Base-by-base conservation (phyloP, 2,797 vertebrate genomes). In the Cyprinella venusta region DNA sequence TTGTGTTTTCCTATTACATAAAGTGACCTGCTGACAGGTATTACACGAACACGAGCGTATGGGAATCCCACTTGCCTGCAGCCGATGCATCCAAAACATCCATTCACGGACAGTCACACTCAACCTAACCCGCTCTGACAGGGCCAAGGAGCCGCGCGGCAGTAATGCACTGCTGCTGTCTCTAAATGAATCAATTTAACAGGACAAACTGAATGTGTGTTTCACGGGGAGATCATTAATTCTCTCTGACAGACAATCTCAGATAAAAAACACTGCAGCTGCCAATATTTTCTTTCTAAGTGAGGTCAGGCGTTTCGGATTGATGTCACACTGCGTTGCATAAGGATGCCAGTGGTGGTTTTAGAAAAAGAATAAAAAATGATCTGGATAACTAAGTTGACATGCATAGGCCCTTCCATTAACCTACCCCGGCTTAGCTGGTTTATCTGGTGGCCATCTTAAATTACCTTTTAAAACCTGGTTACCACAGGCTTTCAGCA, bases 151-250 rank as follows among this genome's bases (percentile, higher is more conserved):
- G 71, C 16, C 10, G 48, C 45, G 67, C 59, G 68, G 69, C 56
- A 79, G 61, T 56, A 76, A 83, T 67, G 64, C 54, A 82, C 67
- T 74, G 71, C 81, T 69, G 63, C 70, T 76, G 85, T 70, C 84
- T 78, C 59, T 48, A 76, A 81, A 68, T 78, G 42, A 75, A 54
- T 84, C 56, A 81, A 61, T 87, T 67, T 76, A 77, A 79, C 79
- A 26, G 69, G 76, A 54, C 50, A 75, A 78, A 87, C 67, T 54
- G 42, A 79, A 83, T 82, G 50, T 26, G 30, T 75, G 54, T 75
- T 86, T 79, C 75, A 82, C 42, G 0, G 70, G 30, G 64, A 85
- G 68, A 61, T 80, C 40, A 81, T 81, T 81, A 80, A 52, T 74
- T 81, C 72, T 76, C 50, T 59, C 36, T 69, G 72, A 59, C 74